These are phyloP conservation scores for Melieria omissa DNA, from an alignment of 2,888 invertebrate genomes.

Conservation along the genomic window DNA sequence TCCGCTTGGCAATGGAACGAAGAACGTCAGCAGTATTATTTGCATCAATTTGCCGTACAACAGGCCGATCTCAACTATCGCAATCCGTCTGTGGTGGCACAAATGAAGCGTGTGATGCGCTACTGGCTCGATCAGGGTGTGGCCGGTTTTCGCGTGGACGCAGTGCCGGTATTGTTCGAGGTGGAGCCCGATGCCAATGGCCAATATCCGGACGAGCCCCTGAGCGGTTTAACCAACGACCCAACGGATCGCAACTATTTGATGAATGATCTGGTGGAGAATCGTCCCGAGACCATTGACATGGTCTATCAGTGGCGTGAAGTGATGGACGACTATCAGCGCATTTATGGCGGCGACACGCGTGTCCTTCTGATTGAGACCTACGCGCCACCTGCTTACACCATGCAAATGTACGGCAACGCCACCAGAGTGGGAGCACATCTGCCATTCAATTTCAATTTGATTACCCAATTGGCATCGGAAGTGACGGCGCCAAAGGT, in stretches of 20 bases:
- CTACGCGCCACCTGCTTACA: slow-evolving; percentile 67
- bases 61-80: slow-evolving; percentile 80
- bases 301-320: slow-evolving; percentile 65
- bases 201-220: slow-evolving; percentile 69
- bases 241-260: slow-evolving; percentile 69
- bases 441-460: slow-evolving; percentile 74
- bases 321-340: slow-evolving; percentile 73
- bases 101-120: slow-evolving; percentile 73
- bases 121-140: slow-evolving; percentile 81
- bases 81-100: slow-evolving; percentile 73
- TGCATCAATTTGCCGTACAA: slow-evolving; percentile 71
- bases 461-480: slow-evolving; percentile 67
- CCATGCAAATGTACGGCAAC: slow-evolving; percentile 71
- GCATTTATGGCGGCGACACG: slow-evolving; percentile 62
- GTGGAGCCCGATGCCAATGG: slow-evolving; percentile 67
- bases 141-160: slow-evolving; percentile 78
- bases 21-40: slow-evolving; percentile 70
- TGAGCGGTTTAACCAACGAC: slow-evolving; percentile 63
- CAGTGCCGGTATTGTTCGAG: slow-evolving; percentile 66
- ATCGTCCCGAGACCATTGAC: slow-evolving; percentile 68
- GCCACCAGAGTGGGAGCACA: slow-evolving; percentile 66
- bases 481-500: slow-evolving; percentile 68
- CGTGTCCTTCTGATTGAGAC: slow-evolving; percentile 72
- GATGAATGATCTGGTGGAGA: slow-evolving; percentile 70
- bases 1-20: slow-evolving; percentile 73